Evolutionary conservation across 2,797 vertebrate genomes (phyloP).

Genomic region (Decapterus maruadsi): DNA sequence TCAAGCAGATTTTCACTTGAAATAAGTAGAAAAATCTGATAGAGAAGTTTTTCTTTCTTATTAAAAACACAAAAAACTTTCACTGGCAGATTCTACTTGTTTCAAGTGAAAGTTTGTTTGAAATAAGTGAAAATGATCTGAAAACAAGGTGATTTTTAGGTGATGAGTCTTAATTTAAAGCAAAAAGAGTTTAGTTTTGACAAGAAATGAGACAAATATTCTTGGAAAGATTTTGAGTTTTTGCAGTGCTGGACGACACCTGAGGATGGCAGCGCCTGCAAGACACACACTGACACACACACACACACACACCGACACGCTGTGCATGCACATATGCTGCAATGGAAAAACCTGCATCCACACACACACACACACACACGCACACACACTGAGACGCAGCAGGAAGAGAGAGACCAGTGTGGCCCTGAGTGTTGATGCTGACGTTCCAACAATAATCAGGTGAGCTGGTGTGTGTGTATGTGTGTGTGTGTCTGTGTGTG

Average conservation of each 20-base stretch:
- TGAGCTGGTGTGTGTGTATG: constrained; percentile 1
- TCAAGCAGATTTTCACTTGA: no score
- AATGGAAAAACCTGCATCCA: constrained; percentile 30
- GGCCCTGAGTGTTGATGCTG: constrained; percentile 11
- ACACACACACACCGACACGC: constrained; percentile 18
- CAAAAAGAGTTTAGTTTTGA: no score
- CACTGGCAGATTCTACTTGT: no score
- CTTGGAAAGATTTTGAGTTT: no score
- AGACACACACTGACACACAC: constrained; percentile 37
- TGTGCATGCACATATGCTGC: constrained; percentile 40
- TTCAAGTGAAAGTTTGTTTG: no score
- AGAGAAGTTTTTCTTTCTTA: no score
- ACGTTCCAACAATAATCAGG: constrained; percentile 36
- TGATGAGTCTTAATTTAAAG: no score
- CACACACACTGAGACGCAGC: constrained; percentile 38
- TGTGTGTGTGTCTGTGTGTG: neutral
- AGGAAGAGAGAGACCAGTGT: constrained; percentile 42
- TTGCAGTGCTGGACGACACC: constrained; percentile 56
- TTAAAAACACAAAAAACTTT: no score
- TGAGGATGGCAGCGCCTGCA: constrained; percentile 60
- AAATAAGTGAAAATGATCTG: no score
- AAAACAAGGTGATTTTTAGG: no score
- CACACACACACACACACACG: constrained; percentile 39
- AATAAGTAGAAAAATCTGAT: no score
- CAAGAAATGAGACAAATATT: no score